Percentiles rank a stretch among this genome's conserved stretches.
phyloP scores from a whole-genome alignment of 2,797 vertebrate genomes.

The Channallabes apus region DNA sequence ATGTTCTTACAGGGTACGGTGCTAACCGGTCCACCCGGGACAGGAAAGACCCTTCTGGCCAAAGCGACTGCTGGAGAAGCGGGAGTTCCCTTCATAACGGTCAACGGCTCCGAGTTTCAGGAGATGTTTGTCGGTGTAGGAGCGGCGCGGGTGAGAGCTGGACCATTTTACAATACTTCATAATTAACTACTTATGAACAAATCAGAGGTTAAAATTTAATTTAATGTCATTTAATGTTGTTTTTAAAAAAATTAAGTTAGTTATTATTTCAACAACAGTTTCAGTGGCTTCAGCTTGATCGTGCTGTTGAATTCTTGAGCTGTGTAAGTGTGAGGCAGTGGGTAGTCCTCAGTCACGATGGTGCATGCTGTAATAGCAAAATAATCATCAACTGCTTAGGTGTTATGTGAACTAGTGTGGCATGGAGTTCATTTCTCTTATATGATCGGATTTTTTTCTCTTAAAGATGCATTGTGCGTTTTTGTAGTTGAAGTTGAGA shows the following conservation, averaged over 20 bases:
- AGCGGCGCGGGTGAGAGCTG: slow-evolving; percentile 68
- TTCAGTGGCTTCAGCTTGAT: background rate
- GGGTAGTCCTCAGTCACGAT: background rate
- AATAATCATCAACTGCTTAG: background rate
- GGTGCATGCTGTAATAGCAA: background rate
- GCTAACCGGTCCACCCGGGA: slow-evolving; percentile 44
- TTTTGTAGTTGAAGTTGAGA: background rate
- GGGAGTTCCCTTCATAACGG: slow-evolving; percentile 82
- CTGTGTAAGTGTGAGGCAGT: background rate
- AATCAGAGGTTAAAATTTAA: background rate
- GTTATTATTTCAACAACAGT: background rate
- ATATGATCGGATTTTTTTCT: background rate
- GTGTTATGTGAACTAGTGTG: background rate
- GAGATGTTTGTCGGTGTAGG: slow-evolving; percentile 88
- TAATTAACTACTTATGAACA: background rate
- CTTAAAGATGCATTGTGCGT: background rate
- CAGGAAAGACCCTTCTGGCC: slow-evolving; percentile 51
- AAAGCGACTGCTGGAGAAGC: slow-evolving; percentile 61
- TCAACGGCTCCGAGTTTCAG: slow-evolving; percentile 82
- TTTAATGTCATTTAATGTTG: background rate
- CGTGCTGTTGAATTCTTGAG: background rate
- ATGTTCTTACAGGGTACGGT: slow-evolving; percentile 22
- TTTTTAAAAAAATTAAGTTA: too few relatives aligned
- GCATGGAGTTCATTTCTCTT: background rate
- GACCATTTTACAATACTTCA: background rate